Evolutionary conservation across 37 sponge, comb jelly and placozoan species (phyloP).

Genomic region (Lycopodina hypogea): DNA sequence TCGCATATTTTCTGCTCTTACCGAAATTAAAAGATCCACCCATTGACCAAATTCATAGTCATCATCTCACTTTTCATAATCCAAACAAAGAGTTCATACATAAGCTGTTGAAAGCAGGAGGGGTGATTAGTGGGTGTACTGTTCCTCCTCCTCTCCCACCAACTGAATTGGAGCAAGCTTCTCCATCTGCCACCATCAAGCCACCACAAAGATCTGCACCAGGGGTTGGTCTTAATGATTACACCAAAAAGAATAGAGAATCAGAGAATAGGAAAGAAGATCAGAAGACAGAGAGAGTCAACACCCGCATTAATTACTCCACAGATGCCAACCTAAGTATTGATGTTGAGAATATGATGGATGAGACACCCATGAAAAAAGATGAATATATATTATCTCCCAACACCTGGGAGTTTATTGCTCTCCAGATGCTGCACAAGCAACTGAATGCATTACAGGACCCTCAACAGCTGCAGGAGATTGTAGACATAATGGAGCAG

Average conservation of each 20-base stretch:
- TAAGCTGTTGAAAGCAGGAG: slow-evolving; percentile 81
- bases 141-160: slow-evolving; percentile 3
- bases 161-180: slow-evolving; percentile 8
- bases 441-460: slow-evolving; percentile 82
- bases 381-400: slow-evolving; percentile 46
- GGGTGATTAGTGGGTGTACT: slow-evolving; percentile 46
- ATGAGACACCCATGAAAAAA: slow-evolving; percentile 28
- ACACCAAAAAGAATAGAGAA: slow-evolving; percentile 59
- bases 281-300: slow-evolving; percentile 37
- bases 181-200: background rate
- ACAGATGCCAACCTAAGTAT: slow-evolving; percentile 54
- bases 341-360: slow-evolving; percentile 49
- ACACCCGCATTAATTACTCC: slow-evolving; percentile 32
- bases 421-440: slow-evolving; percentile 77
- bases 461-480: slow-evolving; percentile 81
- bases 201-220: slow-evolving; percentile 42
- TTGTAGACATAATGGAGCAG: slow-evolving; percentile 89
- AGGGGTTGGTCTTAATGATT: slow-evolving; percentile 25
- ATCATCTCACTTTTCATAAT: slow-evolving; percentile 93
- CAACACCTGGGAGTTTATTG: slow-evolving; percentile 71
- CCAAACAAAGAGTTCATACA: slow-evolving; percentile 88
- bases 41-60: slow-evolving; percentile 83
- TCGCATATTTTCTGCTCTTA: slow-evolving; percentile 88
- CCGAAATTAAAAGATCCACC: slow-evolving; percentile 89
- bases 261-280: slow-evolving; percentile 8